phyloP scores from a whole-genome alignment of 2,888 invertebrate genomes.

The Macaria notata region DNA sequence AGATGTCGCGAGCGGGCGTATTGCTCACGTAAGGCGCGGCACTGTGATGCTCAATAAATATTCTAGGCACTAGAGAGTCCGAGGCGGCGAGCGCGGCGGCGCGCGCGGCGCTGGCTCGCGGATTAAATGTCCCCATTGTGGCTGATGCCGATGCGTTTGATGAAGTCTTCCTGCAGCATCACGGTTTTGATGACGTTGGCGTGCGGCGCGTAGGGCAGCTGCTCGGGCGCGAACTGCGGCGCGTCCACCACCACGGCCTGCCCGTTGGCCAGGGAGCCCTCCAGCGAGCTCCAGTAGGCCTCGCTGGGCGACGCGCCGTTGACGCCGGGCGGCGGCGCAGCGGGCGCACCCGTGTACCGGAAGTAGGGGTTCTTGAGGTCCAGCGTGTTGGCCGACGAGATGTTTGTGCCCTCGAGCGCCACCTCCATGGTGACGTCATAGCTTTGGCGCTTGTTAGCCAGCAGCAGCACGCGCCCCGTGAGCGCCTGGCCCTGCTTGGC shows the following conservation, averaged over 20 bases:
- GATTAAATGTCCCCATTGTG: conserved; percentile 81
- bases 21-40: too few species aligned
- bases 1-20: too few species aligned
- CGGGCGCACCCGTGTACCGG: conserved; percentile 96
- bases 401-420: conserved; percentile 93
- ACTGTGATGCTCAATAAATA: too few species aligned
- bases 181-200: conserved; percentile 78
- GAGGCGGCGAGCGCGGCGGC: conserved; percentile 59
- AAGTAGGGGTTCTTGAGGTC: conserved; percentile 99
- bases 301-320: conserved; percentile 96
- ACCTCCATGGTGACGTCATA: conserved; percentile 99
- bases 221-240: conserved; percentile 70
- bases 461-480: conserved; percentile 92
- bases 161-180: conserved; percentile 79
- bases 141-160: conserved; percentile 78
- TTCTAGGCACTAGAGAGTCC: too few species aligned
- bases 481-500: conserved; percentile 96
- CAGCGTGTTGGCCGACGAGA: conserved; percentile 93
- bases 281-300: conserved; percentile 93
- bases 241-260: conserved; percentile 71
- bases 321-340: conserved; percentile 95
- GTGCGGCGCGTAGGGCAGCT: conserved; percentile 66
- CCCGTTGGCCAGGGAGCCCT: conserved; percentile 78
- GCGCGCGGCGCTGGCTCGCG: conserved; percentile 76
- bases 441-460: conserved; percentile 98